phyloP scores from a whole-genome alignment of 2,113 vertebrate genomes.

The Herpailurus yagouaroundi region DNA sequence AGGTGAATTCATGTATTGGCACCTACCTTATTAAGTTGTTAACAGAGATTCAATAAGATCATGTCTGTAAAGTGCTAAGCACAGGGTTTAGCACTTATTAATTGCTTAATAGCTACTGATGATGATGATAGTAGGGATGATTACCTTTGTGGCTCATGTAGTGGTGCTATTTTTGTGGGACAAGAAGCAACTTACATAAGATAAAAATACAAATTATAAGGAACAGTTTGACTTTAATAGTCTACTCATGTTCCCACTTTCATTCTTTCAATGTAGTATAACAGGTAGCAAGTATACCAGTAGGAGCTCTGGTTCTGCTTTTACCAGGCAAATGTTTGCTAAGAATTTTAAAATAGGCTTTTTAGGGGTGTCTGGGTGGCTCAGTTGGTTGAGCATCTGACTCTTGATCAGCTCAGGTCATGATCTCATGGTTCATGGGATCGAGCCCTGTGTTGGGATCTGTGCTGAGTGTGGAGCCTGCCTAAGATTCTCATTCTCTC shows the following conservation, averaged over 20 bases:
- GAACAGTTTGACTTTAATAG: neutral
- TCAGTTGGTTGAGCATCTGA: too few relatives aligned
- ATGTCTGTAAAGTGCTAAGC: slow-evolving; percentile 3
- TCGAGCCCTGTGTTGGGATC: too few relatives aligned
- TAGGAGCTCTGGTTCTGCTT: neutral
- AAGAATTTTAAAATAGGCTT: slow-evolving; percentile 32
- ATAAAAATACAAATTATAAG: slow-evolving; percentile 40
- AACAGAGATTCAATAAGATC: neutral
- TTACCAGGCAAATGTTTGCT: neutral
- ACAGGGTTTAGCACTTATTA: neutral
- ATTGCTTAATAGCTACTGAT: neutral
- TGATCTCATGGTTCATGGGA: too few relatives aligned
- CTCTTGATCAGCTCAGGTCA: too few relatives aligned
- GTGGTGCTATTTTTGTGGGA: neutral
- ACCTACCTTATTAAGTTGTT: neutral
- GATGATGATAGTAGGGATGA: neutral
- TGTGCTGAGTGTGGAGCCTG: too few relatives aligned
- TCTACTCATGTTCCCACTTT: neutral
- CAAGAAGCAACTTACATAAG: neutral
- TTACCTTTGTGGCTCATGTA: neutral
- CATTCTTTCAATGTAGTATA: neutral
- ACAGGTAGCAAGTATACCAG: neutral
- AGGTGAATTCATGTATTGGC: neutral
- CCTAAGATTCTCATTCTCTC: too few relatives aligned
- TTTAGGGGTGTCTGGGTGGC: neutral